Evolutionary conservation across 2,888 invertebrate species (phyloP), one percentile per base, ranked within the genome.

Genomic region (Oegoconia quadripuncta): DNA sequence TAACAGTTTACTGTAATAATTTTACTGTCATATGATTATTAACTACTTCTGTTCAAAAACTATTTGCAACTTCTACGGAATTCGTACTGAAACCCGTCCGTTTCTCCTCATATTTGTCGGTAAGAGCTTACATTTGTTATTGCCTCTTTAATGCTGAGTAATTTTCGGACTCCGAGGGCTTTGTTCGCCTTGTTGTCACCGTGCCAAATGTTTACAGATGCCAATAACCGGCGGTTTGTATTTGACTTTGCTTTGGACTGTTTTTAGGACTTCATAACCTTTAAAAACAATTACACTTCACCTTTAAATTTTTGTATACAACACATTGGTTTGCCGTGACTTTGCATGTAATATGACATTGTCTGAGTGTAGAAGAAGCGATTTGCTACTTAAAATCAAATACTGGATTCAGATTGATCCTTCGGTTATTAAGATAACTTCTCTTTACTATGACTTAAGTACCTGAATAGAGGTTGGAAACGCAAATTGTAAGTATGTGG

Each of bases 141-240:
- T 41, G 36, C 5, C 15, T 30, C 25, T 18, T 28, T 36, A 20
- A 16, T 37, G 42, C 42, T 42, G 42, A 42, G 42, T 44, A 40
- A 40, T 40, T 44, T 37, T 22, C 34, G 31, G 23, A 13, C 15
- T 15, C 26, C n/a, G 17, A 31, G 17, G 16, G 34, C 34, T 34
- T 34, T 34, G 34, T 34, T 37, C 31, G 25, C 6, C 12, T 20
- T 17, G n/a, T 40, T 44, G 39, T 29, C 36, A 39, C 29, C n/a
- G 20, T 44, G 39, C 40, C 40, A 44, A 39, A 16, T 31, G 13
- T 27, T 33, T 30, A n/a, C 26, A 11, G 31, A 18, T 39, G 18
- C 28, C 12, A 17, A 34, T 13, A 6, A 13, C 34, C 34, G 4
- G 9, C 12, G 29, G 2, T 6, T 26, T 26, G 26, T 26, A 17